Percentiles rank a stretch among this genome's conserved stretches.
Conservation (phyloP, 2,888 invertebrate genomes). For the Yponomeuta evonymella region DNA sequence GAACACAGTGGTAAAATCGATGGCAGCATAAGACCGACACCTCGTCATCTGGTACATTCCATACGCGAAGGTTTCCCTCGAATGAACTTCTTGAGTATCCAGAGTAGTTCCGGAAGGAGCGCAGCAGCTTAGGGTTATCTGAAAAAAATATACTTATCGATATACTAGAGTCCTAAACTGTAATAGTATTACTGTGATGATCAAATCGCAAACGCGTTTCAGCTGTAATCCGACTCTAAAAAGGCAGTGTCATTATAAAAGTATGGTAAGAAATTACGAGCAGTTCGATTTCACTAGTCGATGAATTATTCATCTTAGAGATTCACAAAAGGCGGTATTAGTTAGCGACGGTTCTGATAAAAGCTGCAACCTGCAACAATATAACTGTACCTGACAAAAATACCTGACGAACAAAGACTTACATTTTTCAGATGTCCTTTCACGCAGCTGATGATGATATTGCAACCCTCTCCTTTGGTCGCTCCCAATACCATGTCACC, state of each 20-base stretch:
- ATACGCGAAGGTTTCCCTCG: constrained; percentile 24
- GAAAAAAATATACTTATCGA: not conserved
- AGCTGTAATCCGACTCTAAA: too few species aligned
- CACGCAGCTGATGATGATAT: constrained; percentile 37
- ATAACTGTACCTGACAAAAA: too few species aligned
- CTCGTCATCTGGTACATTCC: constrained; percentile 24
- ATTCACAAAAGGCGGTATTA: too few species aligned
- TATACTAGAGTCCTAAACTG: not conserved
- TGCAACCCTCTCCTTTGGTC: constrained; percentile 40
- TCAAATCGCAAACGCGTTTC: too few species aligned
- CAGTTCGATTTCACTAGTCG: too few species aligned
- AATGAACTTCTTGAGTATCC: constrained; percentile 23
- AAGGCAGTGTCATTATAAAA: too few species aligned
- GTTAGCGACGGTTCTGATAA: too few species aligned
- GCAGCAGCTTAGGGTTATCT: constrained; percentile 25
- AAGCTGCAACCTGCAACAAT: too few species aligned
- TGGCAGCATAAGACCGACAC: constrained; percentile 21
- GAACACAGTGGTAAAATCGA: constrained; percentile 23
- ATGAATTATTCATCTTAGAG: too few species aligned
- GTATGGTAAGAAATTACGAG: too few species aligned
- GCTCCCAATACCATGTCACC: constrained; percentile 37
- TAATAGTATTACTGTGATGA: too few species aligned
- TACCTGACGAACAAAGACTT: constrained; percentile 22
- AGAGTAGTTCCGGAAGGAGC: constrained; percentile 19
- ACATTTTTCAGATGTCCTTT: constrained; percentile 43